These are phyloP conservation scores for Peucedramus taeniatus DNA, from an alignment of 2,113 vertebrate genomes.

Conservation along the genomic window DNA sequence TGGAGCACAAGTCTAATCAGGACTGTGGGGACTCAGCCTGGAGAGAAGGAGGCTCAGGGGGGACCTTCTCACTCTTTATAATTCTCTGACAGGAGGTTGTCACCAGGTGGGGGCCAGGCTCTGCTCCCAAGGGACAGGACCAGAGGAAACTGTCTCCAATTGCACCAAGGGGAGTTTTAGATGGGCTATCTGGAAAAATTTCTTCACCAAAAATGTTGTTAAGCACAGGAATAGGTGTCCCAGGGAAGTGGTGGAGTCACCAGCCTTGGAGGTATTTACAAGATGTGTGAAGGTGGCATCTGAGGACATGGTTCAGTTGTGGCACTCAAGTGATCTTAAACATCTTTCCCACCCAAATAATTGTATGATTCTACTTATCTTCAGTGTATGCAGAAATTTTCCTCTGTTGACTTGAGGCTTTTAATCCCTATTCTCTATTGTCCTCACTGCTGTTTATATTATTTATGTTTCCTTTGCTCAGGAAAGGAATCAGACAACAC, in stretches of 20 bases:
- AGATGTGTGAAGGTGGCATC: neutral
- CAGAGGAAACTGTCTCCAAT: neutral
- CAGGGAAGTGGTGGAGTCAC: neutral
- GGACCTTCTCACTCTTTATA: accelerated
- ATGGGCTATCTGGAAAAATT: neutral
- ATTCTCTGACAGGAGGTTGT: neutral
- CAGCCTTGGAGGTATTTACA: neutral
- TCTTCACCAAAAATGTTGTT: neutral
- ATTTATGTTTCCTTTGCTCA: neutral
- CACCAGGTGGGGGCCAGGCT: neutral
- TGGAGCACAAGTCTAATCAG: neutral
- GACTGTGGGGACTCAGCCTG: neutral
- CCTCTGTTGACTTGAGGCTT: neutral
- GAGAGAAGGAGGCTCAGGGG: neutral
- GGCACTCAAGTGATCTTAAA: neutral
- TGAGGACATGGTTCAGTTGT: neutral
- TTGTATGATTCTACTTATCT: neutral
- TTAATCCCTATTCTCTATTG: neutral
- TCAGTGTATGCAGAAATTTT: neutral
- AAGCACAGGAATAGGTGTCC: neutral
- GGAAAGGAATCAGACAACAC: neutral
- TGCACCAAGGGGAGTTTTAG: neutral
- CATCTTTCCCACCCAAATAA: neutral
- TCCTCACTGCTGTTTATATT: neutral
- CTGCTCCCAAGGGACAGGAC: neutral